A percentile compares a stretch with the other conserved stretches of the same genome.
phyloP scores from a whole-genome alignment of 2,797 vertebrate species.

The Megalops cyprinoides region DNA sequence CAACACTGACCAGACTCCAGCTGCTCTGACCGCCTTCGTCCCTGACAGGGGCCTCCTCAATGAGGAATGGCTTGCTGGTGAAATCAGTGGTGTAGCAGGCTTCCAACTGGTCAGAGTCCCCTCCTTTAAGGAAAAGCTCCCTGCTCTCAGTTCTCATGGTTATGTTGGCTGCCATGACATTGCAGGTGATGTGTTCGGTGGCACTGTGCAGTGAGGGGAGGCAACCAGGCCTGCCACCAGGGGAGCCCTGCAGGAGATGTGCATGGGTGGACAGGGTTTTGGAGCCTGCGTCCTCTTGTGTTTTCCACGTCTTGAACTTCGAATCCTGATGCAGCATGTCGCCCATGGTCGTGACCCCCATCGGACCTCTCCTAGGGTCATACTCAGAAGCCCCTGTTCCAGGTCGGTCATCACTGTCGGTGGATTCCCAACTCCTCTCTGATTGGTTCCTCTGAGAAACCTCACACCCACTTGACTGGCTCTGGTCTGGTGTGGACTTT shows the following conservation, averaged over 20 bases:
- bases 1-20: slow-evolving; percentile 67
- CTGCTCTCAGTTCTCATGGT: slow-evolving; percentile 57
- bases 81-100: slow-evolving; percentile 35
- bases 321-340: slow-evolving; percentile 40
- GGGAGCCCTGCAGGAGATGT: slow-evolving; percentile 32
- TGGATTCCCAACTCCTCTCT: slow-evolving; percentile 21
- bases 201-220: no score
- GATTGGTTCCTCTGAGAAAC: slow-evolving; percentile 36
- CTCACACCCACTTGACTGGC: slow-evolving; percentile 30
- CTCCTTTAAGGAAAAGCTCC: slow-evolving; percentile 56
- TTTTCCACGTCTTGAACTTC: slow-evolving; percentile 37
- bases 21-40: slow-evolving; percentile 66
- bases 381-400: neutral
- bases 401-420: slow-evolving; percentile 39
- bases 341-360: slow-evolving; percentile 34
- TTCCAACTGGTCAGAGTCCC: slow-evolving; percentile 40
- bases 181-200: no score
- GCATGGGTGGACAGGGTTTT: slow-evolving; percentile 4
- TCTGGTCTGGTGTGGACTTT: slow-evolving; percentile 41
- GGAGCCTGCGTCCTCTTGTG: slow-evolving; percentile 2
- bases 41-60: slow-evolving; percentile 76
- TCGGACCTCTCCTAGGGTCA: slow-evolving; percentile 14
- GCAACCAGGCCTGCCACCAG: slow-evolving; percentile 13
- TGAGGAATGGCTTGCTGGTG: slow-evolving; percentile 46
- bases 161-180: slow-evolving; percentile 30